Conservation (phyloP, 2,113 vertebrate genomes). For the Psittacara wagleri region DNA sequence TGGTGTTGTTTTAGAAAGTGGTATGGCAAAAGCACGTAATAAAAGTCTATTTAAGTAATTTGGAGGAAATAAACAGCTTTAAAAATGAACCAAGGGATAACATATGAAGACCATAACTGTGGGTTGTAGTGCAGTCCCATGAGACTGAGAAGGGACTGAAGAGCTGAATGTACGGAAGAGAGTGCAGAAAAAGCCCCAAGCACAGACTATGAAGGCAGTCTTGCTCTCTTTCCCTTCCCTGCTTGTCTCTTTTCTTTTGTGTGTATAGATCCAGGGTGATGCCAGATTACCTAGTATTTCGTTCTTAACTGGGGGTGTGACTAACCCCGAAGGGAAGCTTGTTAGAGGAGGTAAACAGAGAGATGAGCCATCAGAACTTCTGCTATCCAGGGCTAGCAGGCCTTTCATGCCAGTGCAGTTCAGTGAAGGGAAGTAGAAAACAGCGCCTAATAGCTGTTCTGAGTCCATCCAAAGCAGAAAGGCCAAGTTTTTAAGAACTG, state of each 20-base stretch:
- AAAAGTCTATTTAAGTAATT: slow-evolving; percentile 57
- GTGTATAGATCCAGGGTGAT: background rate
- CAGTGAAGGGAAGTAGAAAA: background rate
- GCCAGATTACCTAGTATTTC: background rate
- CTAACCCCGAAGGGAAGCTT: background rate
- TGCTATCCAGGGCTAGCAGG: background rate
- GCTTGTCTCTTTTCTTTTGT: background rate
- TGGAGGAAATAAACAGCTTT: background rate
- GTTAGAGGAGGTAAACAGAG: background rate
- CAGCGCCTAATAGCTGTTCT: background rate
- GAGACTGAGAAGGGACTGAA: background rate
- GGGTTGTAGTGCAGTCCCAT: background rate
- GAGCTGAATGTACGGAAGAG: background rate
- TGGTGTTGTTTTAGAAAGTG: slow-evolving; percentile 49
- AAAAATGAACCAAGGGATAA: background rate
- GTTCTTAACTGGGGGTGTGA: background rate
- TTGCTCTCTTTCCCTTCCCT: background rate
- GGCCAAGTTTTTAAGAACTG: background rate
- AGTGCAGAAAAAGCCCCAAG: background rate
- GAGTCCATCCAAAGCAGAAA: background rate
- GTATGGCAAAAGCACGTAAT: slow-evolving; percentile 35
- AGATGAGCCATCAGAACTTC: background rate
- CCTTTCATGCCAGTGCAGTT: background rate
- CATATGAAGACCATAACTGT: background rate
- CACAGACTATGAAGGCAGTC: background rate